Evolutionary conservation across 92 coral and sea anemone species (phyloP).

Genomic region (Umimayanthus kanabou): DNA sequence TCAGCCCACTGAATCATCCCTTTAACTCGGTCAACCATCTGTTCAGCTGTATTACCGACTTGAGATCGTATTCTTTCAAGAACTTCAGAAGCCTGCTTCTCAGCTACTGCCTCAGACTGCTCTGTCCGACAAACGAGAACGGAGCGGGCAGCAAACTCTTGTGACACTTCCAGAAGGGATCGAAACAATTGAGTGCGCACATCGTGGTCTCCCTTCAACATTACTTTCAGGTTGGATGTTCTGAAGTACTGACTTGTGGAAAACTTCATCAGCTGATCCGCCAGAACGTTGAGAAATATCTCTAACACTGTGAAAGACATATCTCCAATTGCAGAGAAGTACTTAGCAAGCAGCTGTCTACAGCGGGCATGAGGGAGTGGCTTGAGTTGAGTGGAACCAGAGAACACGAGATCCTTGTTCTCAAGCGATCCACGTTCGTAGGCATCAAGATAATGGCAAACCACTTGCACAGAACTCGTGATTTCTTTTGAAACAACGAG

Average conservation of each 20-base stretch:
- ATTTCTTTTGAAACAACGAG: conserved; percentile 72
- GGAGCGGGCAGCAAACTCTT: conserved; percentile 93
- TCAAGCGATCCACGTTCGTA: conserved; percentile 75
- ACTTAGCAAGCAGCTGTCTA: conserved; percentile 61
- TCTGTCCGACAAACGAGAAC: conserved; percentile 71
- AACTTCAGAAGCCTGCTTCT: conserved; percentile 63
- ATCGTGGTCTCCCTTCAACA: conserved; percentile 74
- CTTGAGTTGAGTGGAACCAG: conserved; percentile 54
- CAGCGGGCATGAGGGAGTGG: conserved; percentile 63
- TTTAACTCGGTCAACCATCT: conserved; percentile 87
- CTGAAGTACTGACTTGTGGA: conserved; percentile 82
- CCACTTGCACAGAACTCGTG: conserved; percentile 92
- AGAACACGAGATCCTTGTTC: conserved; percentile 61
- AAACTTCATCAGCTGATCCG: conserved; percentile 91
- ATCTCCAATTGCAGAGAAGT: conserved; percentile 75
- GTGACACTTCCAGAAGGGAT: conserved; percentile 89
- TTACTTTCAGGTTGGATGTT: conserved; percentile 65
- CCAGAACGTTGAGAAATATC: conserved; percentile 82
- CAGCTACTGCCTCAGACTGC: conserved; percentile 71
- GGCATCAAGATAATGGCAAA: conserved; percentile 86
- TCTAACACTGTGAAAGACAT: conserved; percentile 74
- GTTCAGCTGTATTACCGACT: conserved; percentile 56
- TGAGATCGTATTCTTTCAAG: conserved; percentile 61
- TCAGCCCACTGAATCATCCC: conserved; percentile 98
- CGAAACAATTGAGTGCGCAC: conserved; percentile 80